phyloP scores from a whole-genome alignment of 2,113 vertebrate genomes.

The Eolophus roseicapilla region DNA sequence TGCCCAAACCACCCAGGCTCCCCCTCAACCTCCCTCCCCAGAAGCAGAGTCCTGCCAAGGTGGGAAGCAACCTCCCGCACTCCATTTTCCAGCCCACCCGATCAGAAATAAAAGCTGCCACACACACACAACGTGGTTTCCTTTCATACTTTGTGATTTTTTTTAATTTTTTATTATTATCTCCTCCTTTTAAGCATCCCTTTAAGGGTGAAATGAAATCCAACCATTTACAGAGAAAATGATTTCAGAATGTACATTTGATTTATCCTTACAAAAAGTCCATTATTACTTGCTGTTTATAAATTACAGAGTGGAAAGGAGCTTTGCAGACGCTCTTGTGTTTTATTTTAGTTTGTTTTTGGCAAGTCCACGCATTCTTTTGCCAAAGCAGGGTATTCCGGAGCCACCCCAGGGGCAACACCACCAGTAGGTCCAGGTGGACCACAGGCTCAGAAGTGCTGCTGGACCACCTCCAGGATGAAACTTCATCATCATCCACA shows the following conservation, averaged over 20 bases:
- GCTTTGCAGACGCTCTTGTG: neutral
- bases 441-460: neutral
- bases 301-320: constrained; percentile 73
- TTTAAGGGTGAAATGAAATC: constrained; percentile 87
- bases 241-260: constrained; percentile 83
- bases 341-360: neutral
- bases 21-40: neutral
- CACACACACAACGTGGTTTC: neutral
- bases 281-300: constrained; percentile 74
- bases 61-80: neutral
- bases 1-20: neutral
- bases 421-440: neutral
- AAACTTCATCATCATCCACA: neutral
- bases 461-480: constrained; percentile 3
- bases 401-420: neutral
- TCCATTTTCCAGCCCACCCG: neutral
- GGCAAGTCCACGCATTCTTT: constrained; percentile 35
- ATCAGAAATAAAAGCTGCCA: neutral
- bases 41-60: neutral
- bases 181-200: constrained; percentile 81
- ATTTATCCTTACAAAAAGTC: constrained; percentile 80
- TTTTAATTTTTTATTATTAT: constrained; percentile 70
- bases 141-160: constrained; percentile 65
- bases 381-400: constrained; percentile 6
- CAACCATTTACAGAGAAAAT: constrained; percentile 88